A percentile compares a stretch with the other conserved stretches of the same genome.
Conservation (phyloP, 2,113 vertebrate species). For the Sylvilagus bachmani region DNA sequence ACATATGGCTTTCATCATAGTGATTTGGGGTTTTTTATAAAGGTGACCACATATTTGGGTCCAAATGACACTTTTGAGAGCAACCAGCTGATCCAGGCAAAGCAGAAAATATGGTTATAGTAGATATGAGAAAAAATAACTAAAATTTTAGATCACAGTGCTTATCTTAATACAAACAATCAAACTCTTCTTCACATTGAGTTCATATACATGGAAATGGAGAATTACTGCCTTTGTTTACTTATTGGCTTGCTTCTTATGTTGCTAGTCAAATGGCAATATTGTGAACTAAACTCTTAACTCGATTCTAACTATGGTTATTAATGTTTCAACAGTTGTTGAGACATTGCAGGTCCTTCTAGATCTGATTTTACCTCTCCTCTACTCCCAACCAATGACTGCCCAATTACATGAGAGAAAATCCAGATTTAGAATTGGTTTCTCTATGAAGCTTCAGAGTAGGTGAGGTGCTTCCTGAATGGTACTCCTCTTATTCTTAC, state of each 20-base stretch:
- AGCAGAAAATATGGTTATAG: neutral
- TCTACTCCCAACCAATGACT: neutral
- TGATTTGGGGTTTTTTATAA: conserved; percentile 28
- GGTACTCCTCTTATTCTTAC: neutral
- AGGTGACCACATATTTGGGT: neutral
- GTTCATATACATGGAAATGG: neutral
- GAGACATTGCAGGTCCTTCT: neutral
- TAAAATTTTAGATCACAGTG: neutral
- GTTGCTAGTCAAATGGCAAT: neutral
- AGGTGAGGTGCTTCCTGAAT: neutral
- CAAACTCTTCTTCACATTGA: neutral
- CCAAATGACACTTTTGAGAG: neutral
- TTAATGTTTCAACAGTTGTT: neutral
- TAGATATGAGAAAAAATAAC: neutral
- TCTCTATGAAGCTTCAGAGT: neutral
- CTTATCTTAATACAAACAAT: neutral
- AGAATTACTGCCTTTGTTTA: neutral
- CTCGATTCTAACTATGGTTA: neutral
- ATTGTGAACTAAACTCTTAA: neutral
- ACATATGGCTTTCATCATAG: neutral
- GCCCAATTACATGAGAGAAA: neutral
- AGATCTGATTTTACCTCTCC: neutral
- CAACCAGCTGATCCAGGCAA: neutral
- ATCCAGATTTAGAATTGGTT: neutral
- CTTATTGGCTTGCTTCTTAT: fast-evolving